Conservation (phyloP, 2,888 invertebrate species). For the Nomada ferruginata region DNA sequence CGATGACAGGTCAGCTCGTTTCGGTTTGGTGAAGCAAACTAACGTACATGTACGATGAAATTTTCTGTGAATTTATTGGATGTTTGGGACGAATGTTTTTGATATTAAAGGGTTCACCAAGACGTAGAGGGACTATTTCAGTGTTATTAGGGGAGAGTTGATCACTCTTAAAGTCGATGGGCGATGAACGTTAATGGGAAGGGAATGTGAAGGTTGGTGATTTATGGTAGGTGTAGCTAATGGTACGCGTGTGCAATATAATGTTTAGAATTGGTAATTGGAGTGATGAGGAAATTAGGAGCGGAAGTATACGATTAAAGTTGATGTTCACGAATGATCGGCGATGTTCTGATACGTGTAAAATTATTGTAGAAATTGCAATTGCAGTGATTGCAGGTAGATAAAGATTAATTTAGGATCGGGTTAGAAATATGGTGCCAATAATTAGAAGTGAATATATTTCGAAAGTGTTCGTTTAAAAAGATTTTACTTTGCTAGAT, state of each 20-base stretch:
- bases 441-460: not conserved
- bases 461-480: not conserved
- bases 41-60: not conserved
- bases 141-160: not conserved
- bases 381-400: not conserved
- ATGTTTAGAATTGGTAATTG: not conserved
- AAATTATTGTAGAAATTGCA: not conserved
- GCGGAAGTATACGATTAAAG: not conserved
- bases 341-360: not conserved
- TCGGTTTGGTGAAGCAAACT: not conserved
- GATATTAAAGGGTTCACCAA: not conserved
- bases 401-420: too few species aligned
- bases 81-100: not conserved
- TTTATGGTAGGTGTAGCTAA: not conserved
- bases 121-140: not conserved
- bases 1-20: not conserved
- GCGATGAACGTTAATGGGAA: not conserved
- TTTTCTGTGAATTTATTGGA: too few species aligned
- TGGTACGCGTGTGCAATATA: not conserved
- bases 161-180: not conserved
- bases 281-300: not conserved
- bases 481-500: too few species aligned
- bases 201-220: not conserved
- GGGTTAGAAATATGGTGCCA: not conserved
- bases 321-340: not conserved